Evolutionary conservation across 2,888 invertebrate species (phyloP), one percentile per base, ranked within the genome.

Genomic region (Tinea trinotella): DNA sequence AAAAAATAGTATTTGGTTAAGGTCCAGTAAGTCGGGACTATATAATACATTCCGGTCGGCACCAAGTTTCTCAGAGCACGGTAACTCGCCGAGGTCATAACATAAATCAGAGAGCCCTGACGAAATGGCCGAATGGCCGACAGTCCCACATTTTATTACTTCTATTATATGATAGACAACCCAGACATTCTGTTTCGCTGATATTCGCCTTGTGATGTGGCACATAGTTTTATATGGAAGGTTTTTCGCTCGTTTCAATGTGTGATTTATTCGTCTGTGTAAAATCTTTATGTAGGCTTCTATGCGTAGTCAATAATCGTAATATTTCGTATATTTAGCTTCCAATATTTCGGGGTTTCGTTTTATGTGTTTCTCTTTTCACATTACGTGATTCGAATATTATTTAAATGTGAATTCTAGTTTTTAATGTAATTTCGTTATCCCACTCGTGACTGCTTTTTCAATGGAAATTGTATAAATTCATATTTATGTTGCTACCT

Each of bases 111-210:
- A 24, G 53, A 18, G 15, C 40, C 34, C 36, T 53, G 53, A 53
- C 53, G 53, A 53, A 53, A 53, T 53, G 53, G 40, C 36, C 53
- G 53, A 53, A 53, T 36, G 22, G 40, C 53, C 53, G 52, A 34
- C 52, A 40, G 20, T 17, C 53, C 53, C 53, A 40, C 53, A 53
- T 53, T 53, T 53, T 53, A 53, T 53, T 53, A 40, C 53, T 53
- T 53, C 53, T 53, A 40, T 53, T 53, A 53, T 53, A 53, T 53
- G 53, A 53, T 40, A 22, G 53, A 53, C 53, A 53, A 12, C 36
- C 40, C 50, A 50, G 34, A 34, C 52, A 18, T 46, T 46, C 46
- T 46, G 46, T 46, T 46, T 46, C 19, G 19, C 10, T 19, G 18
- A 46, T 46, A 46, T 46, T 46, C 46, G 46, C 7, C 46, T 17